A percentile compares a stretch with the other conserved stretches of the same genome.
Evolutionary conservation across 2,888 invertebrate species (phyloP).

Genomic region (Noctua janthina): DNA sequence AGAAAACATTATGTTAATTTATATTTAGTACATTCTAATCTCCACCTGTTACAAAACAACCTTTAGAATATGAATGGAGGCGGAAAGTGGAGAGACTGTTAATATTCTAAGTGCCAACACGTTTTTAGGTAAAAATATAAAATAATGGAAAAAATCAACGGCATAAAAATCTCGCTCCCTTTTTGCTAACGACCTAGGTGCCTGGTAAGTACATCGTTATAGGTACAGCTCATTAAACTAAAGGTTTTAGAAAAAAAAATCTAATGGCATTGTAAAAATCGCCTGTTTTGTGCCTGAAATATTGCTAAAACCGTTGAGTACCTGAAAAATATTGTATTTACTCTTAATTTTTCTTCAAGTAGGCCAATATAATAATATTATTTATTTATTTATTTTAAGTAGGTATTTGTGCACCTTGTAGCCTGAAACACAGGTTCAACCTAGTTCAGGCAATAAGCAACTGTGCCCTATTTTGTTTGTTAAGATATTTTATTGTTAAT

Average conservation of each 20-base stretch:
- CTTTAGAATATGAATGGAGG: slow-evolving; percentile 16
- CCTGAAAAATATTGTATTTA: background rate
- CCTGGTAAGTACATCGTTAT: slow-evolving; percentile 15
- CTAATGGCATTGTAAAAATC: background rate
- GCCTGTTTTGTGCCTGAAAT: background rate
- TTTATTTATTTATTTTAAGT: no score
- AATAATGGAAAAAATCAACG: slow-evolving; percentile 24
- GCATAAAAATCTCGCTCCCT: slow-evolving; percentile 11
- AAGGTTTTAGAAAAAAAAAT: slow-evolving; percentile 16
- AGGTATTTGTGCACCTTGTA: no score
- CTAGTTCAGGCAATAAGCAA: no score
- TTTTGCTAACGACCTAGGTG: slow-evolving; percentile 23
- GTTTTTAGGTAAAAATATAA: slow-evolving; percentile 28
- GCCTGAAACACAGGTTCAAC: no score
- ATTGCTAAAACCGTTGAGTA: background rate
- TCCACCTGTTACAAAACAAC: slow-evolving; percentile 7
- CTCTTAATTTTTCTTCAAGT: background rate
- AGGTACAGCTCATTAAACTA: slow-evolving; percentile 43
- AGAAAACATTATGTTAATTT: slow-evolving; percentile 2
- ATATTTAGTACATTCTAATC: slow-evolving; percentile 4
- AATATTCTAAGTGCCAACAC: slow-evolving; percentile 51
- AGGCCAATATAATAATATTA: no score
- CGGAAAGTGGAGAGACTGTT: background rate
- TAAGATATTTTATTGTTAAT: no score
- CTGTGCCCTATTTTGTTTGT: no score